These are phyloP conservation scores for Acleris literana DNA, from an alignment of 2,888 invertebrate genomes.

Conservation along the genomic window DNA sequence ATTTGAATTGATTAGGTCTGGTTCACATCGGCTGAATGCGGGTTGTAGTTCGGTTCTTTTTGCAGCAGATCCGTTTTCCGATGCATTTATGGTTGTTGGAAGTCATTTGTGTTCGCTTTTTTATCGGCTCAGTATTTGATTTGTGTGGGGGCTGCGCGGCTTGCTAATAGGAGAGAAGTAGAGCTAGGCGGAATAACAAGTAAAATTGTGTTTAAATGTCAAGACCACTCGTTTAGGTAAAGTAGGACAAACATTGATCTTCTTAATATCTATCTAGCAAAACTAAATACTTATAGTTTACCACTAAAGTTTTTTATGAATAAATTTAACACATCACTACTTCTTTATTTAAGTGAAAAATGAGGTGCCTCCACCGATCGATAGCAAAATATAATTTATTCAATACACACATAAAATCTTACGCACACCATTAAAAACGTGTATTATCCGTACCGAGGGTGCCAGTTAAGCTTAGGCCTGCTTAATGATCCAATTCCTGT, in stretches of 20 bases:
- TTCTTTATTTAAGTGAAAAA: too few species aligned
- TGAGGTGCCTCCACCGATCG: too few species aligned
- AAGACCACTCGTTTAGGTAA: too few species aligned
- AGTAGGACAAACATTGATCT: too few species aligned
- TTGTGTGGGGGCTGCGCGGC: slow-evolving; percentile 17
- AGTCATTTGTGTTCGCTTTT: slow-evolving; percentile 39
- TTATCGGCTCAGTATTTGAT: slow-evolving; percentile 33
- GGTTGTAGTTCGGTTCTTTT: slow-evolving; percentile 59
- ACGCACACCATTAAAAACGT: slow-evolving; percentile 45
- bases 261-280: too few species aligned
- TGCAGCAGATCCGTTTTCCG: slow-evolving; percentile 53
- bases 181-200: slow-evolving; percentile 9
- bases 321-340: too few species aligned
- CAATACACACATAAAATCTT: slow-evolving; percentile 5
- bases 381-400: too few species aligned
- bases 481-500: slow-evolving; percentile 84
- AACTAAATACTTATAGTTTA: too few species aligned
- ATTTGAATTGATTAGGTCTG: slow-evolving; percentile 81
- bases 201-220: neutral
- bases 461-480: slow-evolving; percentile 77
- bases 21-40: slow-evolving; percentile 72
- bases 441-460: slow-evolving; percentile 53
- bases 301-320: too few species aligned
- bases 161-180: slow-evolving; percentile 21
- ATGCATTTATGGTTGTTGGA: slow-evolving; percentile 54